Conservation (phyloP, 2,888 invertebrate species). For the Tribolium freemani region DNA sequence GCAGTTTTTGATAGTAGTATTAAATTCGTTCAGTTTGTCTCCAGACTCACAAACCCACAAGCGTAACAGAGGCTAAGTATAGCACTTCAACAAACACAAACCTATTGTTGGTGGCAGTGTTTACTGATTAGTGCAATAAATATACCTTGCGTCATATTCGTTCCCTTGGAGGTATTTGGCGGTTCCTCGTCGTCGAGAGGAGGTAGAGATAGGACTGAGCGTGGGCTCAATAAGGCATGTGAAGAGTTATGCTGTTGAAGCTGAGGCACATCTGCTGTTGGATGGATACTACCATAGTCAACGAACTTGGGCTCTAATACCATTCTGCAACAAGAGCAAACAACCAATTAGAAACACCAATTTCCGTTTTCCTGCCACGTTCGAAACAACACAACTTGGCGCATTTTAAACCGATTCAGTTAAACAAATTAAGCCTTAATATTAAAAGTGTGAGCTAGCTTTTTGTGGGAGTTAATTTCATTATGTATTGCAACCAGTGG, state of each 20-base stretch:
- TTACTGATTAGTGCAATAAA: slow-evolving; percentile 1
- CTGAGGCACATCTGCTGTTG: slow-evolving; percentile 63
- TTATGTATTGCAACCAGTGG: background rate
- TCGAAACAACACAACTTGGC: slow-evolving; percentile 11
- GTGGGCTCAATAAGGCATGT: slow-evolving; percentile 62
- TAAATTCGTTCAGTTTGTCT: background rate
- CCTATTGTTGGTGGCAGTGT: slow-evolving; percentile 11
- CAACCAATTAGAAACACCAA: background rate
- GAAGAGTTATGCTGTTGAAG: slow-evolving; percentile 60
- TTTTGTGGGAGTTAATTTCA: background rate
- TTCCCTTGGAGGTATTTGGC: slow-evolving; percentile 62
- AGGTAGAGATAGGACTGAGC: slow-evolving; percentile 58
- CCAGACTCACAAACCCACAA: too few relatives aligned
- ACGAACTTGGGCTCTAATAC: slow-evolving; percentile 76
- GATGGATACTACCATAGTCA: slow-evolving; percentile 76
- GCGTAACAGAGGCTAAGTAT: too few relatives aligned
- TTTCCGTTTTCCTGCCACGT: background rate
- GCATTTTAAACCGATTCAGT: background rate
- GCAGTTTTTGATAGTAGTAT: background rate
- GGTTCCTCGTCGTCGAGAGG: slow-evolving; percentile 66
- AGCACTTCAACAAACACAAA: background rate
- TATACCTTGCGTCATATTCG: slow-evolving; percentile 65
- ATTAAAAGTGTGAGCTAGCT: background rate
- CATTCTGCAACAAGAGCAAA: slow-evolving; percentile 70
- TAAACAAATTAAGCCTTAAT: too few relatives aligned